Conservation (phyloP, 2,113 vertebrate genomes). For the Cynoglossus semilaevis region DNA sequence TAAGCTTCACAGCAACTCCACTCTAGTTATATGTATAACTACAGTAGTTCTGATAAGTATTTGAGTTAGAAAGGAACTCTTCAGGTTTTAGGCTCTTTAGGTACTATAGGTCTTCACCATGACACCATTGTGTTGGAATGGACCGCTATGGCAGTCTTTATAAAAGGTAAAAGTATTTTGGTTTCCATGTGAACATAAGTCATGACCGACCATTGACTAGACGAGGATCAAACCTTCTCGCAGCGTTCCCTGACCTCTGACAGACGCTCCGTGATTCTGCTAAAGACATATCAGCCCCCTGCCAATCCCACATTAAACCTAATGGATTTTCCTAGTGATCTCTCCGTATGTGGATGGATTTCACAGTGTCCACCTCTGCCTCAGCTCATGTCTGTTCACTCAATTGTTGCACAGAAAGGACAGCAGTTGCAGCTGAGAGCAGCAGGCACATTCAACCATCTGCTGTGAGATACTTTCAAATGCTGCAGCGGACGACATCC, state of each 20-base stretch:
- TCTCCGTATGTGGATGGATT: conserved; percentile 19
- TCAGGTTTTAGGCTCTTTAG: too few relatives aligned
- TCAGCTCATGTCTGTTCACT: conserved; percentile 34
- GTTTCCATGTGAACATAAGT: background rate
- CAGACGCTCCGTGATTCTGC: conserved; percentile 13
- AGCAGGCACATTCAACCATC: conserved; percentile 28
- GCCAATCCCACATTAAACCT: conserved; percentile 34
- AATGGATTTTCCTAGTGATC: conserved; percentile 25
- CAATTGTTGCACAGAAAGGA: conserved; percentile 28
- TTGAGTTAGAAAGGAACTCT: too few relatives aligned
- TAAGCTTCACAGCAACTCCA: too few relatives aligned
- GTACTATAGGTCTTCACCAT: too few relatives aligned
- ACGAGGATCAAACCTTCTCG: conserved; percentile 11
- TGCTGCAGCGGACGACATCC: conserved; percentile 10
- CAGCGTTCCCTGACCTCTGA: conserved; percentile 10
- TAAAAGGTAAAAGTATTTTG: too few relatives aligned
- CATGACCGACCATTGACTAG: background rate
- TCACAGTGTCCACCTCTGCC: conserved; percentile 34
- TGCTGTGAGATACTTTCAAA: conserved; percentile 1
- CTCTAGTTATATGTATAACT: too few relatives aligned
- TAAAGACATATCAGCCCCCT: conserved; percentile 48
- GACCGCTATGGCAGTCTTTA: too few relatives aligned
- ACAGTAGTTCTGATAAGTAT: too few relatives aligned
- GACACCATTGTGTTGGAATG: too few relatives aligned
- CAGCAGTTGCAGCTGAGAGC: conserved; percentile 16